Conservation (phyloP, 2,797 vertebrate species). For the Alfaro cultratus region DNA sequence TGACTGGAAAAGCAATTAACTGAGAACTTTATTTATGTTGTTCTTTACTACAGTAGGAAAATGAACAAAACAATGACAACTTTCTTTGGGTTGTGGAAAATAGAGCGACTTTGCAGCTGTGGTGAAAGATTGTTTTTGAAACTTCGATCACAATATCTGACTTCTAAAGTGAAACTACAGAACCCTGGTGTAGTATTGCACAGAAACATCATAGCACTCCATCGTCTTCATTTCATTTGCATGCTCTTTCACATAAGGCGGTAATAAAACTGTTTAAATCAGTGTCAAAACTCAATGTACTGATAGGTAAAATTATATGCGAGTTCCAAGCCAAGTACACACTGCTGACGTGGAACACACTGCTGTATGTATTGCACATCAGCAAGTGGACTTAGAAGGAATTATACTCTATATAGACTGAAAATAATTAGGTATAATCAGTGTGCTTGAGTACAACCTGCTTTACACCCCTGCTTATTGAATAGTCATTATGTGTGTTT, state of each 20-base stretch:
- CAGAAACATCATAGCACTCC: background rate
- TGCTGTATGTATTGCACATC: background rate
- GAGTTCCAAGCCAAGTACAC: background rate
- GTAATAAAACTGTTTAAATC: background rate
- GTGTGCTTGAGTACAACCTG: conserved; percentile 3
- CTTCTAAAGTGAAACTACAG: background rate
- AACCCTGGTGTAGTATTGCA: background rate
- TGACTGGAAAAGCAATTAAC: background rate
- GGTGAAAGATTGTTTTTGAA: background rate
- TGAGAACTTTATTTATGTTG: background rate
- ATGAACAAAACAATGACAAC: background rate
- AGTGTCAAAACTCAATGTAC: background rate
- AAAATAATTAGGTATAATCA: conserved; percentile 1
- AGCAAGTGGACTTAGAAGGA: background rate
- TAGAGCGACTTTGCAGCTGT: background rate
- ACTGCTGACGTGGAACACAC: background rate
- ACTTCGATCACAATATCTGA: background rate
- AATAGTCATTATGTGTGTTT: conserved; percentile 6
- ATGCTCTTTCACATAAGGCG: background rate
- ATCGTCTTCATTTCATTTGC: background rate
- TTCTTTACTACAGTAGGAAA: background rate
- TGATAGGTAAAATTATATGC: background rate
- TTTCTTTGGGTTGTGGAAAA: background rate
- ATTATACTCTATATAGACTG: conserved; percentile 4
- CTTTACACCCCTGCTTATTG: conserved; percentile 1